Percentiles rank a stretch among this genome's conserved stretches.
Conservation (phyloP, 2,113 vertebrate species). For the Zootoca vivipara region DNA sequence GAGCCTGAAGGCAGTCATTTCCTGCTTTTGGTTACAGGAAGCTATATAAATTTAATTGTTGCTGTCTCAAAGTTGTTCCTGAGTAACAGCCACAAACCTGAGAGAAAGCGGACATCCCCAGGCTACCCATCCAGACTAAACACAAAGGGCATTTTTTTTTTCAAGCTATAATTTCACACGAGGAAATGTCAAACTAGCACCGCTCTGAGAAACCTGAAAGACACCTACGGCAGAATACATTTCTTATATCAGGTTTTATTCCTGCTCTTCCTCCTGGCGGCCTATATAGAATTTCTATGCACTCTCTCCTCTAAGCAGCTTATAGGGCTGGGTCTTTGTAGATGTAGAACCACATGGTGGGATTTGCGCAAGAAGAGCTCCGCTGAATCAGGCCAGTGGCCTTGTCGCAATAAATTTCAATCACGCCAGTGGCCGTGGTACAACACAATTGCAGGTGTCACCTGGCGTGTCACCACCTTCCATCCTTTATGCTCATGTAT, state of each 20-base stretch:
- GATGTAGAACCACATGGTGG: background rate
- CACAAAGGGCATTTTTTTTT: constrained; percentile 63
- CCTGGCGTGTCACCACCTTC: no score
- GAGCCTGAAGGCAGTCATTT: constrained; percentile 54
- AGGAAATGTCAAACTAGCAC: constrained; percentile 57
- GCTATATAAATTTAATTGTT: constrained; percentile 70
- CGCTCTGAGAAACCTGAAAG: constrained; percentile 43
- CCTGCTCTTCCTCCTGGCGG: background rate
- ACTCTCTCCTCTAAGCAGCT: no score
- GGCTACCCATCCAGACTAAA: constrained; percentile 65
- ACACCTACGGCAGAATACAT: background rate
- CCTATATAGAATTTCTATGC: background rate
- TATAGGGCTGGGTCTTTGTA: background rate
- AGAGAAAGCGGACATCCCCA: constrained; percentile 66
- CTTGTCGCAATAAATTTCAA: no score
- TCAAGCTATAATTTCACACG: constrained; percentile 59
- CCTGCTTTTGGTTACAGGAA: constrained; percentile 58
- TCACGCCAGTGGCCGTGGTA: no score
- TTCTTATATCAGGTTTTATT: background rate
- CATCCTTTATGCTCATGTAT: no score
- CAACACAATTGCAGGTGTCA: no score
- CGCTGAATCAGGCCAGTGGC: no score
- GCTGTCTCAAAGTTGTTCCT: constrained; percentile 69
- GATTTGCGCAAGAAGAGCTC: background rate
- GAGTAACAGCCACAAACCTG: constrained; percentile 66